phyloP scores from a whole-genome alignment of 2,797 vertebrate species.

The Eleutherodactylus coqui region DNA sequence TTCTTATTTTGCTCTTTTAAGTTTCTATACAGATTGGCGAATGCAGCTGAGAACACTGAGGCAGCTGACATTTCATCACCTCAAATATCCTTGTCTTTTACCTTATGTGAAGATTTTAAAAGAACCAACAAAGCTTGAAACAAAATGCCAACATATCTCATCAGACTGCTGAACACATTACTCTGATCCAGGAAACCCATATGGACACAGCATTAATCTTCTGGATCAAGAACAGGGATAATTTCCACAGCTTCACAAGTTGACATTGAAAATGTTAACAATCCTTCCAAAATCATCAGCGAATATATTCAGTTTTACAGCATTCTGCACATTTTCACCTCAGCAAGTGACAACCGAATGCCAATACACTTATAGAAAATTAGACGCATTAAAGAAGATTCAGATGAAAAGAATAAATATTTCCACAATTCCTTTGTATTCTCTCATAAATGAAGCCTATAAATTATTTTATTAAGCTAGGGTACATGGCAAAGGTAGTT shows the following conservation, averaged over 20 bases:
- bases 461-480: neutral
- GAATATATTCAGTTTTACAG: neutral
- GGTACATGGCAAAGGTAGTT: neutral
- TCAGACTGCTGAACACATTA: conserved; percentile 14
- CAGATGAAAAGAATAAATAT: neutral
- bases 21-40: neutral
- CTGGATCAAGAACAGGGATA: conserved; percentile 8
- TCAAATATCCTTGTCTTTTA: neutral
- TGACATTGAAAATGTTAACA: conserved; percentile 29
- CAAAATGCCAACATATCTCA: conserved; percentile 11
- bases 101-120: conserved; percentile 5
- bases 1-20: neutral
- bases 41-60: neutral
- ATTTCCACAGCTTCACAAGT: conserved; percentile 20
- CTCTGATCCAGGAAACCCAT: conserved; percentile 23
- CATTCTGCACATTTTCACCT: neutral
- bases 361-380: neutral
- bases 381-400: neutral
- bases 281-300: conserved; percentile 7
- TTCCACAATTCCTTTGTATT: neutral
- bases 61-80: conserved; percentile 6
- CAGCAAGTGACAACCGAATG: neutral
- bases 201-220: conserved; percentile 10
- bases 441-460: neutral
- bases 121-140: conserved; percentile 27